phyloP scores from a whole-genome alignment of 2,113 vertebrate genomes.

The Polypterus bichir region DNA sequence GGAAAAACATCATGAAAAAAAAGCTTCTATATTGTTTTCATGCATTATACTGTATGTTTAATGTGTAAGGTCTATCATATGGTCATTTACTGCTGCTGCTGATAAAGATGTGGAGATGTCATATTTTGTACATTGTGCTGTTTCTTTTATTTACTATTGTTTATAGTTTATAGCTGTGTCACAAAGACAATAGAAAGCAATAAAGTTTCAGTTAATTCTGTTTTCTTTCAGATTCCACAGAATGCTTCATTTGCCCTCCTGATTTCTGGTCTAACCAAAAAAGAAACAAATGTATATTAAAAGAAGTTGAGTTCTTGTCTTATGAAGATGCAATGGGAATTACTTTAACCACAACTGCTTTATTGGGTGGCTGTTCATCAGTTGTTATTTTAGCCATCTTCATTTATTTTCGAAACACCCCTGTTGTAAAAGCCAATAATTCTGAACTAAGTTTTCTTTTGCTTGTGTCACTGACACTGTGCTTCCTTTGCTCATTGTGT shows the following conservation, averaged over 20 bases:
- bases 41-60: too few relatives aligned
- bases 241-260: conserved; percentile 38
- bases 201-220: too few relatives aligned
- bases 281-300: conserved; percentile 36
- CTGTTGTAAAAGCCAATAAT: conserved; percentile 35
- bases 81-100: too few relatives aligned
- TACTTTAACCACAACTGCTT: conserved; percentile 19
- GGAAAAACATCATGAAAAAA: too few relatives aligned
- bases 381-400: conserved; percentile 24
- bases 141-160: too few relatives aligned
- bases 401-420: conserved; percentile 24
- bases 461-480: conserved; percentile 28
- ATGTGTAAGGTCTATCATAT: too few relatives aligned
- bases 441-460: conserved; percentile 37
- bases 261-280: conserved; percentile 47
- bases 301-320: conserved; percentile 30
- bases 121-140: too few relatives aligned
- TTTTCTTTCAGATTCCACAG: conserved; percentile 28
- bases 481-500: conserved; percentile 29
- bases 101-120: too few relatives aligned
- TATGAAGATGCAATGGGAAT: conserved; percentile 28
- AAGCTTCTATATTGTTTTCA: too few relatives aligned
- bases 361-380: conserved; percentile 27
- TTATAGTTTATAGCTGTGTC: too few relatives aligned
- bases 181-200: too few relatives aligned